phyloP scores from a whole-genome alignment of 2,797 vertebrate species.

The Odontamblyopus lacepedii region DNA sequence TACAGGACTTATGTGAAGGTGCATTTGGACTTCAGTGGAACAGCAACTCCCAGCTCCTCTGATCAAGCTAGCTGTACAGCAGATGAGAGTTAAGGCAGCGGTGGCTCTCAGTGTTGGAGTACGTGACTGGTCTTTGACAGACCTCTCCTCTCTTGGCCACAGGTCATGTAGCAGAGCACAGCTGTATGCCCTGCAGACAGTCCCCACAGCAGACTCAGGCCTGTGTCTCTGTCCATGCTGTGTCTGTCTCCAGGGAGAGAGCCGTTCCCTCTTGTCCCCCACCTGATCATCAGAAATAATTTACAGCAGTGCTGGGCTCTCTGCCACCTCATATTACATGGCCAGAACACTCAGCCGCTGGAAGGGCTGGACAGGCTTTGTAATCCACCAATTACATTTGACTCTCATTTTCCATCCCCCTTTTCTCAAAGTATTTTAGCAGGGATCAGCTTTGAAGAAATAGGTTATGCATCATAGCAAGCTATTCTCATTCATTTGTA shows the following conservation, averaged over 20 bases:
- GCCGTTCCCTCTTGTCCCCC: conserved; percentile 63
- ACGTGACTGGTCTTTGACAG: conserved; percentile 64
- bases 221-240: conserved; percentile 44
- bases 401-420: conserved; percentile 55
- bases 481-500: conserved; percentile 21
- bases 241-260: conserved; percentile 58
- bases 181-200: conserved; percentile 33
- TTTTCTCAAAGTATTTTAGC: conserved; percentile 22
- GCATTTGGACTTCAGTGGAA: background rate
- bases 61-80: conserved; percentile 21
- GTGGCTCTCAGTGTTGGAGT: conserved; percentile 45
- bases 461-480: background rate
- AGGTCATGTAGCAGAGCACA: conserved; percentile 45
- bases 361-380: conserved; percentile 54
- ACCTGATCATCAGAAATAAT: conserved; percentile 71
- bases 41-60: conserved; percentile 13
- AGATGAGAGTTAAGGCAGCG: conserved; percentile 27
- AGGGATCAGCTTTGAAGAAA: conserved; percentile 1
- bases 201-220: conserved; percentile 28
- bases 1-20: background rate
- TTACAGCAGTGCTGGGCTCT: conserved; percentile 70
- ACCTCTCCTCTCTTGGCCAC: conserved; percentile 35
- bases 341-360: conserved; percentile 65
- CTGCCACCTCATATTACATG: conserved; percentile 75
- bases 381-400: conserved; percentile 66